Evolutionary conservation across 2,888 invertebrate species (phyloP).

Genomic region (Cantharis nigra): DNA sequence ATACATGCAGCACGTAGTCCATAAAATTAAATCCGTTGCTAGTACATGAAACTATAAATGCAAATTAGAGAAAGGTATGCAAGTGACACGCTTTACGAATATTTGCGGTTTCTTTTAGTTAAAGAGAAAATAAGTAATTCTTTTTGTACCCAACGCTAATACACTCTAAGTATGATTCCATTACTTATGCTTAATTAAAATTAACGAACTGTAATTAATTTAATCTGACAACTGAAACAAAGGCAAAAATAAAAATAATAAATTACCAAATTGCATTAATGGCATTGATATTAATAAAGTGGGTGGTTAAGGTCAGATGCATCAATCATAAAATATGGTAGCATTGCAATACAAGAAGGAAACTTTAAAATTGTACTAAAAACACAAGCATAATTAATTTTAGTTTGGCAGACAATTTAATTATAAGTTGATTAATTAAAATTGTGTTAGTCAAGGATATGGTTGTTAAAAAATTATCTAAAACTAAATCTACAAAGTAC

Average conservation of each 20-base stretch:
- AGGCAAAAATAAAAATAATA: neutral
- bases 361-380: neutral
- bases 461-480: neutral
- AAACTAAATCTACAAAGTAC: neutral
- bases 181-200: neutral
- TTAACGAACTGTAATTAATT: neutral
- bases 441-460: neutral
- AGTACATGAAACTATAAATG: conserved; percentile 9
- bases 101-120: neutral
- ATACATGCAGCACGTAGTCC: neutral
- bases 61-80: conserved; percentile 16
- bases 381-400: neutral
- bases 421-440: neutral
- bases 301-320: neutral
- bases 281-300: neutral
- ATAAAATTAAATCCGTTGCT: conserved; percentile 2
- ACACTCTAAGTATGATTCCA: neutral
- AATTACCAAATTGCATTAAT: neutral
- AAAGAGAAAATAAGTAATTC: conserved; percentile 1
- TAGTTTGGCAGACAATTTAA: neutral
- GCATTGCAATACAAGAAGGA: neutral
- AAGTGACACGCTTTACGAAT: conserved; percentile 6
- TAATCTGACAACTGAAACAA: neutral
- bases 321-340: neutral
- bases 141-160: neutral